Conservation (phyloP, 2,888 invertebrate genomes). For the Zaprionus bogoriensis region DNA sequence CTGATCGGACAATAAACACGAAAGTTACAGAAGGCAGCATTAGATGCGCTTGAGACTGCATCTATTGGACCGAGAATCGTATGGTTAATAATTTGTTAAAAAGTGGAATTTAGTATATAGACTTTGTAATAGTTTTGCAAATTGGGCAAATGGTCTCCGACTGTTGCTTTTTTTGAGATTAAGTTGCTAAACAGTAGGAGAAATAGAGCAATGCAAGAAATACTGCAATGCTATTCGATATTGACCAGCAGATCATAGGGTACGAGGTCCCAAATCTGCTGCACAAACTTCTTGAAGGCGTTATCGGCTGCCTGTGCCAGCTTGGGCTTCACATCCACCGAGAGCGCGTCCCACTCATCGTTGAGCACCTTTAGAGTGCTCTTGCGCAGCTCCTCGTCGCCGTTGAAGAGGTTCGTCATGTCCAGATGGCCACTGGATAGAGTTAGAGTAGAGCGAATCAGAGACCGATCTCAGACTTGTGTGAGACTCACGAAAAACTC, state of each 20-base stretch:
- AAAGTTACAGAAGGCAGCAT: too few relatives aligned
- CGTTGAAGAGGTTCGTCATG: conserved; percentile 67
- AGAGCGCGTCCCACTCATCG: conserved; percentile 60
- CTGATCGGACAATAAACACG: too few relatives aligned
- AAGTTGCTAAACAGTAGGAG: too few relatives aligned
- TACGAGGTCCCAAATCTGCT: conserved; percentile 43
- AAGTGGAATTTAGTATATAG: too few relatives aligned
- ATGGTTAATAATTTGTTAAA: too few relatives aligned
- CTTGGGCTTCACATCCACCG: conserved; percentile 60
- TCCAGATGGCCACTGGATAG: conserved; percentile 44
- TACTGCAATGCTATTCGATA: background rate
- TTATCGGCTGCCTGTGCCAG: conserved; percentile 44
- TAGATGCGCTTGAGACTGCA: too few relatives aligned
- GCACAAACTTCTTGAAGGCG: conserved; percentile 4
- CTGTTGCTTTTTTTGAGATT: too few relatives aligned
- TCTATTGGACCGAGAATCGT: too few relatives aligned
- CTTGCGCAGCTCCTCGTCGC: conserved; percentile 58
- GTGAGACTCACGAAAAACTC: background rate
- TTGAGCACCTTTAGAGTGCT: conserved; percentile 68
- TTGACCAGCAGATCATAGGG: conserved; percentile 65
- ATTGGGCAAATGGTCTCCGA: too few relatives aligned
- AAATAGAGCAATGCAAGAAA: too few relatives aligned
- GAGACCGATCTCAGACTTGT: background rate
- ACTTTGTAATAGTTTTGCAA: too few relatives aligned
- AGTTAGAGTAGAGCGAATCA: too few relatives aligned